A percentile compares a stretch with the other conserved stretches of the same genome.
Conservation (phyloP, 2,113 vertebrate species). For the Sphaerodactylus townsendi region DNA sequence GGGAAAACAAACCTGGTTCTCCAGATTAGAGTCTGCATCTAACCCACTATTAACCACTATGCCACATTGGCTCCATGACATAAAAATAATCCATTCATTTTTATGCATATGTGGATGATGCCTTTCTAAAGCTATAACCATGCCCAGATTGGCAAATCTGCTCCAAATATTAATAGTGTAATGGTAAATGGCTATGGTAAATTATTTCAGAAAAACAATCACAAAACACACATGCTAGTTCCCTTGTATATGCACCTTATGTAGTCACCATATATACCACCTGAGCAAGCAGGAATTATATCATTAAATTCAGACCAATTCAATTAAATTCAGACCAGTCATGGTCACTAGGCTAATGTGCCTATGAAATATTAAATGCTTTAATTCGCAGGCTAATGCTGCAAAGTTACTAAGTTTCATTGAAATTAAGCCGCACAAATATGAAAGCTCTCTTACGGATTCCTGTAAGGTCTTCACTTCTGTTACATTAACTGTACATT, state of each 20-base stretch:
- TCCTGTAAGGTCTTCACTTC: constrained; percentile 62
- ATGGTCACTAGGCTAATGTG: constrained; percentile 41
- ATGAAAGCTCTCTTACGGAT: constrained; percentile 52
- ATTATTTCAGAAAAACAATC: background rate
- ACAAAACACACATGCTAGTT: background rate
- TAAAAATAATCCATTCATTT: too few relatives aligned
- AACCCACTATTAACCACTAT: too few relatives aligned
- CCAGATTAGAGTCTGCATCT: too few relatives aligned
- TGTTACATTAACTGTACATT: constrained; percentile 71
- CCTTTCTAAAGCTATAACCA: background rate
- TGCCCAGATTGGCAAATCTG: background rate
- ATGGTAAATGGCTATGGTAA: background rate
- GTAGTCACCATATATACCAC: background rate
- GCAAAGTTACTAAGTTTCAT: constrained; percentile 55
- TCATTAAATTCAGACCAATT: constrained; percentile 33
- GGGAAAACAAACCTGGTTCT: too few relatives aligned
- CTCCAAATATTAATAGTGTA: background rate
- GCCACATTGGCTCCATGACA: background rate
- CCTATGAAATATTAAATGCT: constrained; percentile 44
- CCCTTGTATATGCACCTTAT: background rate
- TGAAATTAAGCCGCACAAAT: constrained; percentile 56
- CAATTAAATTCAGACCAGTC: constrained; percentile 47
- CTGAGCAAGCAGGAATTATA: background rate
- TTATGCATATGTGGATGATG: background rate
- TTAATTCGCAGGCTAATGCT: constrained; percentile 57